Evolutionary conservation across 1,140 invertebrate genomes (phyloP).

Genomic region (Solenopsis fugax): DNA sequence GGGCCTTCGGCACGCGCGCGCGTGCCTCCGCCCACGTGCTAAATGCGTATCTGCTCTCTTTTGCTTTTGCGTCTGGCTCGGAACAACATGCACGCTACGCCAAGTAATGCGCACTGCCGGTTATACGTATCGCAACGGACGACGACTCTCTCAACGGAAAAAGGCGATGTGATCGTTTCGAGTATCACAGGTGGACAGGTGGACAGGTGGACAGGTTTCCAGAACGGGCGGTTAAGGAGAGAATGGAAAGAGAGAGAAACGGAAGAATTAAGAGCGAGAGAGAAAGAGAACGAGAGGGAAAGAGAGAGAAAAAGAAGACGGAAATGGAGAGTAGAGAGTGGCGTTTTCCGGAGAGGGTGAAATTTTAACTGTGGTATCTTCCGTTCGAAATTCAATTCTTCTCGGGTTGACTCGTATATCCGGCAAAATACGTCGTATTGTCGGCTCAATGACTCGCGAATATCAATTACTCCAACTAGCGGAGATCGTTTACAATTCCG

Average conservation of each 20-base stretch:
- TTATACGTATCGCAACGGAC: conserved; percentile 33
- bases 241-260: not conserved
- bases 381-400: conserved; percentile 1
- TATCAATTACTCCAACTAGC: conserved; percentile 22
- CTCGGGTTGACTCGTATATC: conserved; percentile 18
- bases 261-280: not conserved
- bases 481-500: not conserved
- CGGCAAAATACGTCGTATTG: not conserved
- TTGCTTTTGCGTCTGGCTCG: conserved; percentile 43
- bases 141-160: conserved; percentile 58
- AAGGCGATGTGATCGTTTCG: conserved; percentile 2
- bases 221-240: not conserved
- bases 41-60: conserved; percentile 35
- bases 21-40: conserved; percentile 16
- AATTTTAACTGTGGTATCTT: conserved; percentile 14
- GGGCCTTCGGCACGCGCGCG: not conserved
- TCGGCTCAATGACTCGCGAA: conserved; percentile 22
- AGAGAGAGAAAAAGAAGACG: conserved; percentile 32
- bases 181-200: conserved; percentile 3
- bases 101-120: conserved; percentile 66
- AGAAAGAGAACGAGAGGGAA: not conserved
- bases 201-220: conserved; percentile 1
- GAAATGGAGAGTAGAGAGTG: conserved; percentile 5
- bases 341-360: not conserved
- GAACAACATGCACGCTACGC: conserved; percentile 72